These are phyloP conservation scores for Ephydatia muelleri DNA, from an alignment of 37 sponge, comb jelly and placozoan genomes.

Conservation along the genomic window DNA sequence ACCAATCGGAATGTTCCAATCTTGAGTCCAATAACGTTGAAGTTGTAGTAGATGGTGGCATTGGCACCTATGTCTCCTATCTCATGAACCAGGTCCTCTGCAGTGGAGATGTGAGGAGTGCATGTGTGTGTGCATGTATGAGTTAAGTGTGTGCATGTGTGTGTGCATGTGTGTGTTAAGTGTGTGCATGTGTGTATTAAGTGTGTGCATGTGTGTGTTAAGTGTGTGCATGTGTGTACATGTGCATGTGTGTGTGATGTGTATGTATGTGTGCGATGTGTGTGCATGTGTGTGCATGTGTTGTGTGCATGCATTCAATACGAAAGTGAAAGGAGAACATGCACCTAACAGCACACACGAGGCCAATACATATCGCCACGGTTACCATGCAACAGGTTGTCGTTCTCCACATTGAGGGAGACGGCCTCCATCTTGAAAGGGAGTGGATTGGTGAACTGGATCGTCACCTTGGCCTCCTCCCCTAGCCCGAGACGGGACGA, in stretches of 20 bases:
- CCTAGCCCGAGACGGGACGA: constrained; percentile 17
- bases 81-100: constrained; percentile 40
- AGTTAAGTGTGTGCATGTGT: background rate
- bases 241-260: background rate
- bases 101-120: background rate
- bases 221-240: background rate
- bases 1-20: constrained; percentile 24
- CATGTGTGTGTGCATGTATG: background rate
- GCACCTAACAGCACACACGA: too few relatives aligned
- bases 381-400: constrained; percentile 26
- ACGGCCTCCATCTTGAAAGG: constrained; percentile 42
- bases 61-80: constrained; percentile 38
- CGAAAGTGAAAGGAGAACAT: too few relatives aligned
- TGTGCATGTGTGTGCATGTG: too few relatives aligned
- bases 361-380: background rate
- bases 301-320: too few relatives aligned
- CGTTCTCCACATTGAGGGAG: constrained; percentile 37
- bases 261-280: background rate
- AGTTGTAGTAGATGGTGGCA: constrained; percentile 17
- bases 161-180: background rate
- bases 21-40: constrained; percentile 29
- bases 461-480: background rate
- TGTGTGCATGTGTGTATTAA: background rate
- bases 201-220: background rate
- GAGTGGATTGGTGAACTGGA: constrained; percentile 37